Evolutionary conservation across 2,113 vertebrate genomes (phyloP).

Genomic region (Phycodurus eques): DNA sequence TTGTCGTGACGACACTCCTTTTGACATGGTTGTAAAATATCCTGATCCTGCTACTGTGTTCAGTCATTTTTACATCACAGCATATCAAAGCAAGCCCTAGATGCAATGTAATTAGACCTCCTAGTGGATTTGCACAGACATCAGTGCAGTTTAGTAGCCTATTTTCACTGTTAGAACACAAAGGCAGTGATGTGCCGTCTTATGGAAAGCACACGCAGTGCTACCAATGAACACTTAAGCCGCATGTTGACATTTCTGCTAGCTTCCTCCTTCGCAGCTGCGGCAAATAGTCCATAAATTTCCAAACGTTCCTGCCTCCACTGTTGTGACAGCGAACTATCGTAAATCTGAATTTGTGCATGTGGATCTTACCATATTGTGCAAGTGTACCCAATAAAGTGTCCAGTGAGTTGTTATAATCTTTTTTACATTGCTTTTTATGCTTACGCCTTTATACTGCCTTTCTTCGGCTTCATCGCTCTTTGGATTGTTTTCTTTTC

Average conservation of each 20-base stretch:
- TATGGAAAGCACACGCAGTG: background rate
- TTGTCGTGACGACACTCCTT: background rate
- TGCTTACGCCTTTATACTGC: background rate
- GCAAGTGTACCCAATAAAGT: background rate
- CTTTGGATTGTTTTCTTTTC: conserved; percentile 48
- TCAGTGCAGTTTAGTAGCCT: background rate
- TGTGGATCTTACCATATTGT: background rate
- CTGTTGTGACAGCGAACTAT: background rate
- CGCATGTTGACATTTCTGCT: background rate
- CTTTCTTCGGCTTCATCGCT: conserved; percentile 2
- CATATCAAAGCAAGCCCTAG: background rate
- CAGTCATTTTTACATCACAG: background rate
- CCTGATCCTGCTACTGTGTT: background rate
- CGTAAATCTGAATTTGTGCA: conserved; percentile 2
- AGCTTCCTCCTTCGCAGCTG: background rate
- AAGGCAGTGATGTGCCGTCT: background rate
- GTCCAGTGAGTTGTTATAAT: background rate
- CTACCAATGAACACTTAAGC: background rate
- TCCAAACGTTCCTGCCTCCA: background rate
- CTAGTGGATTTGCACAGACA: background rate
- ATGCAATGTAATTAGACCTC: background rate
- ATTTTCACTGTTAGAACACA: background rate
- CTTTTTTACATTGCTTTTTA: background rate
- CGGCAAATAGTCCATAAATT: conserved; percentile 1
- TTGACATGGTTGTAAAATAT: background rate